Percentiles rank a stretch among this genome's conserved stretches.
These are phyloP conservation scores for Helobdella robusta DNA, from an alignment of 2,888 invertebrate genomes.

Conservation along the genomic window DNA sequence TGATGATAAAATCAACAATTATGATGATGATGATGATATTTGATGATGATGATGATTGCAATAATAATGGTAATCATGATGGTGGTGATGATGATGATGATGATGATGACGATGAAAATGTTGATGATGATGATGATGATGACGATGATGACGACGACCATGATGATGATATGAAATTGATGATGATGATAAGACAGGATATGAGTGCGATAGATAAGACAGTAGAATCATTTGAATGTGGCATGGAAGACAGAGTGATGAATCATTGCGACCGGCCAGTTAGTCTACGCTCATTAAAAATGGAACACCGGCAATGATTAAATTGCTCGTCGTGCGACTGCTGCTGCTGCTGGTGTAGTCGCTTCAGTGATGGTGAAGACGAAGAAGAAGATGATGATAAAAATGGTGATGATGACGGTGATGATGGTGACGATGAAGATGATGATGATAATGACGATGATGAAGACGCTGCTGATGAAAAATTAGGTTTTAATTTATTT, in stretches of 20 bases:
- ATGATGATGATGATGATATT: too few species aligned
- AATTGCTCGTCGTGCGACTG: too few species aligned
- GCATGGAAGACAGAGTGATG: background rate
- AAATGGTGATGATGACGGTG: conserved; percentile 6
- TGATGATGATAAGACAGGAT: background rate
- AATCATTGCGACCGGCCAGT: too few species aligned
- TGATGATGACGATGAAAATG: conserved; percentile 2
- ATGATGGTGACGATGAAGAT: background rate
- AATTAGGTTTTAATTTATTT: too few species aligned
- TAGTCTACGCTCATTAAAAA: too few species aligned
- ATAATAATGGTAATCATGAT: background rate
- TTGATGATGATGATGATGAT: background rate
- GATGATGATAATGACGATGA: background rate
- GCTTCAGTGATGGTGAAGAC: background rate
- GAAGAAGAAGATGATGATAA: conserved; percentile 11
- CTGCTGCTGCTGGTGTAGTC: too few species aligned
- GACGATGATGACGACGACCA: background rate
- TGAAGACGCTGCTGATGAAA: too few species aligned
- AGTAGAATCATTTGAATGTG: background rate
- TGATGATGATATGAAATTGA: background rate
- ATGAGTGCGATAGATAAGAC: background rate
- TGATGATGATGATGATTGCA: conserved; percentile 6
- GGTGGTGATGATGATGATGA: background rate
- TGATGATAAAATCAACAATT: background rate
- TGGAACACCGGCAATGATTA: too few species aligned